phyloP scores from a whole-genome alignment of 2,888 invertebrate species.

The Drosophila meridionalis region DNA sequence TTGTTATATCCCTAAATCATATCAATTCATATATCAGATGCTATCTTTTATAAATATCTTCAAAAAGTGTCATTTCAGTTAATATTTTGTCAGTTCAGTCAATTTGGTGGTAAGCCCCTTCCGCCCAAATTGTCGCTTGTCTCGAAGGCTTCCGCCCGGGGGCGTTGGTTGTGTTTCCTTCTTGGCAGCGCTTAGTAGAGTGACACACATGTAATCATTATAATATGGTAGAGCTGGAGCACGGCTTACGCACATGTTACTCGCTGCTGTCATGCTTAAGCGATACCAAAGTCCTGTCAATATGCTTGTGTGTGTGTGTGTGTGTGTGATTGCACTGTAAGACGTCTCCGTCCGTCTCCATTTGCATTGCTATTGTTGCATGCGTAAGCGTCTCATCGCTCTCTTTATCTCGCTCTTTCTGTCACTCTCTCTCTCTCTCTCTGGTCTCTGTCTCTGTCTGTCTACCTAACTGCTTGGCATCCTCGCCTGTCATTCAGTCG shows the following conservation, averaged over 20 bases:
- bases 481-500: constrained; percentile 34
- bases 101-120: constrained; percentile 38
- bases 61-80: constrained; percentile 34
- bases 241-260: constrained; percentile 58
- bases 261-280: constrained; percentile 39
- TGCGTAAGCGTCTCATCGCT: constrained; percentile 53
- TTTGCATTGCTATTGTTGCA: constrained; percentile 76
- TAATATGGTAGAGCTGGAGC: constrained; percentile 46
- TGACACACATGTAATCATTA: constrained; percentile 73
- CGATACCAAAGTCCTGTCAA: constrained; percentile 48
- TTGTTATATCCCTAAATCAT: neutral
- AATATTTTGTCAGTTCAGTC: constrained; percentile 40
- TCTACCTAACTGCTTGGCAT: constrained; percentile 19
- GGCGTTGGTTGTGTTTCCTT: neutral
- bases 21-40: constrained; percentile 29
- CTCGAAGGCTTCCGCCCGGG: constrained; percentile 46
- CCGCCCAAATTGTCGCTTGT: constrained; percentile 51
- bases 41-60: constrained; percentile 33
- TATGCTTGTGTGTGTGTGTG: constrained; percentile 22
- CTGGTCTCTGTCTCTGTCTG: constrained; percentile 12
- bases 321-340: constrained; percentile 49
- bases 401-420: constrained; percentile 17
- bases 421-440: neutral
- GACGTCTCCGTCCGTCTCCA: constrained; percentile 46
- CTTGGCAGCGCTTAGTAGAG: constrained; percentile 44